Evolutionary conservation across 1,140 invertebrate species (phyloP).

Genomic region (Formica selysi): DNA sequence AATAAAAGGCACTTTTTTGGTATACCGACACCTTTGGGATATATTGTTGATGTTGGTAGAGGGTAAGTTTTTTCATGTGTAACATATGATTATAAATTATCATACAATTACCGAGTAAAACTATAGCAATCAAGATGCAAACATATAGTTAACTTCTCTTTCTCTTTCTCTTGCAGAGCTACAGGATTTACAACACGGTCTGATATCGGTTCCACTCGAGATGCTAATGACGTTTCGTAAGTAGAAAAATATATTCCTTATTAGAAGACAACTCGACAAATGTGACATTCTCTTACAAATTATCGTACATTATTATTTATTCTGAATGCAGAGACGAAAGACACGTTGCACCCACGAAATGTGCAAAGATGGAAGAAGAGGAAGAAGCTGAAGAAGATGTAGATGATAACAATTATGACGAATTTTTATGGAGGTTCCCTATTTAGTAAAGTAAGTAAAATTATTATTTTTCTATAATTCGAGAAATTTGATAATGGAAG

Average conservation of each 20-base stretch:
- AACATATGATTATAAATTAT: not conserved
- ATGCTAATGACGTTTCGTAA: slow-evolving; percentile 99
- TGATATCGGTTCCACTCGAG: slow-evolving; percentile 99
- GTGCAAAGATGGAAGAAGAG: slow-evolving; percentile 97
- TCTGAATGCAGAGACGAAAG: slow-evolving; percentile 92
- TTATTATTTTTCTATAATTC: slow-evolving; percentile 79
- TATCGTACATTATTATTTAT: slow-evolving; percentile 13
- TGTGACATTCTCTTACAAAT: not conserved
- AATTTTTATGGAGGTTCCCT: slow-evolving; percentile 99
- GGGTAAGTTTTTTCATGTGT: slow-evolving; percentile 88
- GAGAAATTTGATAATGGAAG: slow-evolving; percentile 99
- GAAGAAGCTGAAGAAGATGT: slow-evolving; percentile 99
- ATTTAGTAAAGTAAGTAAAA: slow-evolving; percentile 93
- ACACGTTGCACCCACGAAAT: slow-evolving; percentile 93
- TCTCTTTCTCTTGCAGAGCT: slow-evolving; percentile 93
- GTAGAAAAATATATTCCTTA: slow-evolving; percentile 79
- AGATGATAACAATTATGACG: slow-evolving; percentile 99
- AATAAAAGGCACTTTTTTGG: slow-evolving; percentile 97
- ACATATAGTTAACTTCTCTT: slow-evolving; percentile 35
- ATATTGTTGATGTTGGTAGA: slow-evolving; percentile 98
- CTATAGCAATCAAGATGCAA: not conserved
- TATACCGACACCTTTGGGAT: slow-evolving; percentile 97
- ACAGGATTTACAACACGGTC: slow-evolving; percentile 99
- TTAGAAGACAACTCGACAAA: not conserved
- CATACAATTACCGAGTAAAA: not conserved